Evolutionary conservation across 2,888 invertebrate genomes (phyloP).

Genomic region (Tethea ocularis): DNA sequence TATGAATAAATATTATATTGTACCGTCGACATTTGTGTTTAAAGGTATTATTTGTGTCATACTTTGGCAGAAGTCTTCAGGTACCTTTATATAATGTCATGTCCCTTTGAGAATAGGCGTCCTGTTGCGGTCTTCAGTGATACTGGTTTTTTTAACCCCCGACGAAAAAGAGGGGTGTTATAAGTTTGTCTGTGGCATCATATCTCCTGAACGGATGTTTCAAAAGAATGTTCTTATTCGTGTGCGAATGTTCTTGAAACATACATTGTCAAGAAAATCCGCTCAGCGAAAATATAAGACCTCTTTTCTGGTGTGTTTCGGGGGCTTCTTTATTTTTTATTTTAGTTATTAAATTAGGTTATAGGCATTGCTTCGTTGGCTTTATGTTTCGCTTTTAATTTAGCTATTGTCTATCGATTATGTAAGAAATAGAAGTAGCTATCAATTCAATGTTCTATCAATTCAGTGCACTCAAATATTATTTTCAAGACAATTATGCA

Average conservation of each 20-base stretch:
- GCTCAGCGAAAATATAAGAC: no score
- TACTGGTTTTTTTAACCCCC: neutral
- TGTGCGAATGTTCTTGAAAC: no score
- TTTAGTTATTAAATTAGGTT: neutral
- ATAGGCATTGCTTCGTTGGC: neutral
- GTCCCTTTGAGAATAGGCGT: neutral
- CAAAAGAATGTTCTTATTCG: no score
- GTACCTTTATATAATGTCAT: constrained; percentile 41
- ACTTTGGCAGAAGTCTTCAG: constrained; percentile 58
- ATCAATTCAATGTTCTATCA: neutral
- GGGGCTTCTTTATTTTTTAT: no score
- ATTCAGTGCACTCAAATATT: neutral
- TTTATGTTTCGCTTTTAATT: neutral
- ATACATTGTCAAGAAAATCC: no score
- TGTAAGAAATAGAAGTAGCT: no score
- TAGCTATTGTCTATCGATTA: neutral
- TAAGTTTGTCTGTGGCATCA: no score
- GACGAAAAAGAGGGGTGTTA: no score
- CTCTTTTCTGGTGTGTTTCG: no score
- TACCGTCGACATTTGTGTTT: constrained; percentile 39
- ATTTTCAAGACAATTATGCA: constrained; percentile 11
- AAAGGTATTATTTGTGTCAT: constrained; percentile 39
- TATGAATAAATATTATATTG: constrained; percentile 33
- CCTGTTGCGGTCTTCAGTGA: neutral
- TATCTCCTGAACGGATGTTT: no score